A percentile compares a stretch with the other conserved stretches of the same genome.
These are phyloP conservation scores for Bubo scandiacus DNA, from an alignment of 2,113 vertebrate species.

Conservation along the genomic window DNA sequence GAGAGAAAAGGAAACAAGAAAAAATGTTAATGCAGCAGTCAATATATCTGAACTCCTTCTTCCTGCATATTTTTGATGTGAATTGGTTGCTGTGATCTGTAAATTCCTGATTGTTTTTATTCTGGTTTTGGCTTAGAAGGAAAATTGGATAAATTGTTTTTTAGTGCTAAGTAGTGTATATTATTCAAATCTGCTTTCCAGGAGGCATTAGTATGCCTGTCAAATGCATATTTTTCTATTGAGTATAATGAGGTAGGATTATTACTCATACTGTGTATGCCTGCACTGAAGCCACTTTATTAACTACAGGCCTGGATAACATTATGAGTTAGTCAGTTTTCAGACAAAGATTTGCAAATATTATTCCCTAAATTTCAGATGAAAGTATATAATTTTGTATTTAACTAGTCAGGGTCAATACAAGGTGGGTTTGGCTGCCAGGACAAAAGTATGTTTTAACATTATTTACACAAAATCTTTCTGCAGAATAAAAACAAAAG, in stretches of 20 bases:
- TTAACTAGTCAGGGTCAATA: background rate
- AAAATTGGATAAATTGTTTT: background rate
- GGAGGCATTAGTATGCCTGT: background rate
- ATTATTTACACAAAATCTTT: background rate
- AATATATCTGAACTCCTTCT: background rate
- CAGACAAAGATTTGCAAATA: background rate
- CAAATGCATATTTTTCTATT: background rate
- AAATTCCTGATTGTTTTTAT: background rate
- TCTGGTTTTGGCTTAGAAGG: background rate
- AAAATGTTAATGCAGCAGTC: background rate
- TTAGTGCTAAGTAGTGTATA: background rate
- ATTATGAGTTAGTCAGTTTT: background rate
- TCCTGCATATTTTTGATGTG: background rate
- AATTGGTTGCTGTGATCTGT: background rate
- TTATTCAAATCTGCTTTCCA: background rate
- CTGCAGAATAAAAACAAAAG: background rate
- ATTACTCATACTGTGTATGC: background rate
- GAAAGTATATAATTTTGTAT: background rate
- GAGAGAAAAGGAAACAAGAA: background rate
- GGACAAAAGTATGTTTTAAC: background rate
- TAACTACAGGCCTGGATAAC: background rate
- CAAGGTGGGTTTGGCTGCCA: background rate
- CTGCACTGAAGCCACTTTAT: background rate
- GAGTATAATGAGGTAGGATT: background rate
- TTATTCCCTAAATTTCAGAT: background rate